phyloP scores from a whole-genome alignment of 2,113 vertebrate genomes.

The Alaudala cheleensis region DNA sequence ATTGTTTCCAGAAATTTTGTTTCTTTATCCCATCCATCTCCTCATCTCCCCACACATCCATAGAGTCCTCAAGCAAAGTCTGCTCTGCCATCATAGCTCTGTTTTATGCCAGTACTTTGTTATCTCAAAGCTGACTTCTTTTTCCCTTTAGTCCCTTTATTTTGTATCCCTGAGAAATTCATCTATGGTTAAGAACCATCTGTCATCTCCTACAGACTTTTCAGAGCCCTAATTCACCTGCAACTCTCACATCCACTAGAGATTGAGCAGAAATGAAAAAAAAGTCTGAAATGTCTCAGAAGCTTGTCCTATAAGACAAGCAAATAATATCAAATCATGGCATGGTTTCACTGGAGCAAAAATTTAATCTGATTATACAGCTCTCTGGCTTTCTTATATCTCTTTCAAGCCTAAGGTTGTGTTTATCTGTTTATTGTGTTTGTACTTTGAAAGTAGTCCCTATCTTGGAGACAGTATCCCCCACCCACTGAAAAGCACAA shows the following conservation, averaged over 20 bases:
- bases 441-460: neutral
- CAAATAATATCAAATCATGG: neutral
- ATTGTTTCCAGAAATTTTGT: neutral
- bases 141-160: neutral
- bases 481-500: neutral
- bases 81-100: neutral
- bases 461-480: neutral
- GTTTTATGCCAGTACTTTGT: neutral
- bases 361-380: neutral
- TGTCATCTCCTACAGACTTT: neutral
- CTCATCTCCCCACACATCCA: neutral
- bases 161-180: slow-evolving; percentile 3
- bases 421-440: too few relatives aligned
- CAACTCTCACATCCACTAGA: neutral
- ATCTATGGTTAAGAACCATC: neutral
- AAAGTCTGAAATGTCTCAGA: neutral
- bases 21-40: neutral
- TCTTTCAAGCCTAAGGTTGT: neutral
- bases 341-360: neutral
- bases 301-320: neutral
- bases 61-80: neutral
- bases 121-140: neutral
- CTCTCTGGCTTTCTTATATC: neutral
- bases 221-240: neutral
- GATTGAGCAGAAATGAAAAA: neutral